phyloP scores from a whole-genome alignment of 2,888 invertebrate genomes.

The Aphodius granarius region DNA sequence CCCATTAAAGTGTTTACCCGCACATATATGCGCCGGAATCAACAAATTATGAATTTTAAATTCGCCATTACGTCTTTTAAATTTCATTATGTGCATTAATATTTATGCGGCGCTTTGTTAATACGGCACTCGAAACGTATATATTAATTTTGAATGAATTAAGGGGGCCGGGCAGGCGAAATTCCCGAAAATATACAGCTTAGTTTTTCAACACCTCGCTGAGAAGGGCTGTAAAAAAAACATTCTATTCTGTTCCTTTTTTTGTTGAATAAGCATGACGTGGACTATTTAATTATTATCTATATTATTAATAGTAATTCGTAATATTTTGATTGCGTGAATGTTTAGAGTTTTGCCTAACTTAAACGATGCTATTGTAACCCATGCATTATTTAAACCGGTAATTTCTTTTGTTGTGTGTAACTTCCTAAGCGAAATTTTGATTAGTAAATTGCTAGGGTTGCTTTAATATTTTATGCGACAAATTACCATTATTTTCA shows the following conservation, averaged over 20 bases:
- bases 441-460: background rate
- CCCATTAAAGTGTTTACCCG: constrained; percentile 8
- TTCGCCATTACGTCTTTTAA: constrained; percentile 23
- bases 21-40: constrained; percentile 15
- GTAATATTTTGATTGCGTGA: background rate
- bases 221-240: background rate
- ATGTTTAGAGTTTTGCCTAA: background rate
- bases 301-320: background rate
- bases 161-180: background rate
- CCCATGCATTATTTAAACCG: background rate
- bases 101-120: constrained; percentile 6
- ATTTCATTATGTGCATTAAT: constrained; percentile 23
- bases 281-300: background rate
- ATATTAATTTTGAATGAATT: constrained; percentile 5
- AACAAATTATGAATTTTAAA: constrained; percentile 29
- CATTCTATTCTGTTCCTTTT: background rate
- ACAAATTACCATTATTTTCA: background rate
- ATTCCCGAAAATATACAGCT: background rate
- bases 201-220: background rate
- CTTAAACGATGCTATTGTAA: background rate
- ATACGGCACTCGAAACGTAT: constrained; percentile 2
- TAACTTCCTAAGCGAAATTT: background rate
- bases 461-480: background rate
- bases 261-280: too few relatives aligned
- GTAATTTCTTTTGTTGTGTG: background rate